Evolutionary conservation across 64 coral and sea anemone genomes (phyloP), one percentile per base, ranked within the genome.

Genomic region (Pocillopora damicornis): DNA sequence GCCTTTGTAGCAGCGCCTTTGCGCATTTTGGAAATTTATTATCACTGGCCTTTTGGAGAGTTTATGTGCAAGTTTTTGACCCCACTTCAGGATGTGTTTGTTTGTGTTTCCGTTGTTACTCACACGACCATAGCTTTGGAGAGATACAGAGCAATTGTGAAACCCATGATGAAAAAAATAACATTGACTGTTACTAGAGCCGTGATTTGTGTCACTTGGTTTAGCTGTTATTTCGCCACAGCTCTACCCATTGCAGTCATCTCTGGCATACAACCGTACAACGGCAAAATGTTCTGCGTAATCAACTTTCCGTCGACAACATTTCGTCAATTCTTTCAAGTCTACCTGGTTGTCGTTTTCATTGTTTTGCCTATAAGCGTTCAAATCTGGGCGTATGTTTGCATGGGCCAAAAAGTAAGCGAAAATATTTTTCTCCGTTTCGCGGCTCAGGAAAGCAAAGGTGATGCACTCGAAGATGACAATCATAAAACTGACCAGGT

Each of bases 41-140:
- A 74, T 22, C 69, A 84, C 26, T 91, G 93, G 89, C 89, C 93
- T 6, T 94, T 94, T 37, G 93, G 93, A 16, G 23, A 88, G 6
- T 74, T 86, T 22, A 63, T 91, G 77, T 94, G 93, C 38, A 75
- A 69, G 37, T 63, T 91, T 0, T 34, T 94, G 14, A 71, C 64
- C 11, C 93, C 93, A 7, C 30, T 94, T 26, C 87, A 89, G 56
- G 92, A 94, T 80, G 88, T 90, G 16, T 94, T 91, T 15, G 64
- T 91, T 9, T 87, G 89, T 12, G 93, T 94, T 14, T 94, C 93
- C 36, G 89, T 94, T 11, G 45, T 94, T 16, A 83, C 93, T 4
- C 93, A 94, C 25, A 94, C 93, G 26, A 72, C 80, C 11, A 94
- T 94, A 42, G 93, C 93, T 20, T 23, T 94, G 15, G 93, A 94